Percentiles rank a stretch among this genome's conserved stretches.
Evolutionary conservation across 2,888 invertebrate genomes (phyloP).

Genomic region (Metopia argyrocephala): DNA sequence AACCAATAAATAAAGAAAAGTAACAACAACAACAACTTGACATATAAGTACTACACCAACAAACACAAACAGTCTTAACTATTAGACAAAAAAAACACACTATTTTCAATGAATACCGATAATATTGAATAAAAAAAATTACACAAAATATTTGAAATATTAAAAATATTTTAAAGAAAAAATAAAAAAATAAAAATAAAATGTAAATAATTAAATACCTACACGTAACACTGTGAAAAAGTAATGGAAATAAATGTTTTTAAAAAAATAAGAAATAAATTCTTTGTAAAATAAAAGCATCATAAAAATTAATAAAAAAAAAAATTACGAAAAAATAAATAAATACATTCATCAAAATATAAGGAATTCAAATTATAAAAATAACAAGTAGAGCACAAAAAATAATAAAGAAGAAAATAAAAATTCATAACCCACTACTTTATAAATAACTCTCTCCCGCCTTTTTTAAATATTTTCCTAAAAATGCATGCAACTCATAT

Average conservation of each 20-base stretch:
- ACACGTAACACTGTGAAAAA: neutral
- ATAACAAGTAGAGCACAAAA: neutral
- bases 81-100: conserved; percentile 12
- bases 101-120: neutral
- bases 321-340: neutral
- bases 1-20: conserved; percentile 1
- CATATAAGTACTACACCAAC: neutral
- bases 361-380: neutral
- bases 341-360: neutral
- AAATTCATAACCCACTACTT: neutral
- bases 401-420: neutral
- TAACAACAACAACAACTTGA: neutral
- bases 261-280: neutral
- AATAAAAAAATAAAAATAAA: neutral
- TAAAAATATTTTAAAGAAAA: neutral
- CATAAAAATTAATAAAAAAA: neutral
- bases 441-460: neutral
- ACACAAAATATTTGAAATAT: conserved; percentile 21
- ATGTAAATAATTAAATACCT: neutral
- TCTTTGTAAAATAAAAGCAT: neutral
- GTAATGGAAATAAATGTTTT: neutral
- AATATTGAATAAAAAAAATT: neutral
- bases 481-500: conserved; percentile 24
- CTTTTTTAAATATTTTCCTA: neutral
- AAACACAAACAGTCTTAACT: conserved; percentile 22